Percentiles rank a stretch among this genome's conserved stretches.
phyloP scores from a whole-genome alignment of 2,888 invertebrate genomes.

The Atrina japonica region DNA sequence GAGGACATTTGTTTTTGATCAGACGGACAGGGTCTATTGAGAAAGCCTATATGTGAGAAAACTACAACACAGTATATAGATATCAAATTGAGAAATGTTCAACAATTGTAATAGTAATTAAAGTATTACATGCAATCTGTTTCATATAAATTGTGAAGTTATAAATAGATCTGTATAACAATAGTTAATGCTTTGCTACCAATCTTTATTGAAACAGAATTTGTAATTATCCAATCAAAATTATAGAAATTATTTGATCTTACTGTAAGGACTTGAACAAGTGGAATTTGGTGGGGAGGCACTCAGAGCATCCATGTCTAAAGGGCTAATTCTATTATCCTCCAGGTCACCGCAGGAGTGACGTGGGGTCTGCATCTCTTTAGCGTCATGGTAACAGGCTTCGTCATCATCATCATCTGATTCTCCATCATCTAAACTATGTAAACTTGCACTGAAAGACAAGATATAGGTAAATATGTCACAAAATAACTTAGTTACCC shows the following conservation, averaged over 20 bases:
- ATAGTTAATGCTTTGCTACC: no score
- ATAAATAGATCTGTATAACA: no score
- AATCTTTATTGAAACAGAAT: not conserved
- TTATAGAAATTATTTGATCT: not conserved
- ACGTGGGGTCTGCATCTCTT: slow-evolving; percentile 36
- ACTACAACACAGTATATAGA: no score
- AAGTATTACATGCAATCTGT: no score
- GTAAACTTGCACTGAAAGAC: slow-evolving; percentile 66
- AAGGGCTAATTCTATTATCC: slow-evolving; percentile 11
- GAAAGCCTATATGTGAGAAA: no score
- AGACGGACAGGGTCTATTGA: no score
- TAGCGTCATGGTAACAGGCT: slow-evolving; percentile 53
- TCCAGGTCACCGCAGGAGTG: slow-evolving; percentile 7
- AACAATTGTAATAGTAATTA: no score
- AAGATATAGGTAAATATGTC: no score
- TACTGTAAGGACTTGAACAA: slow-evolving; percentile 51
- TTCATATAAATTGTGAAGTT: no score
- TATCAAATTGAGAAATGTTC: no score
- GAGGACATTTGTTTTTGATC: no score
- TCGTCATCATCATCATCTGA: slow-evolving; percentile 68
- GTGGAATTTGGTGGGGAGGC: slow-evolving; percentile 48
- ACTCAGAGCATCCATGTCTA: slow-evolving; percentile 48
- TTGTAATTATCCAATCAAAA: not conserved
- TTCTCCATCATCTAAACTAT: slow-evolving; percentile 69
- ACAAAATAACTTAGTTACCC: no score